Evolutionary conservation across 2,113 vertebrate genomes (phyloP).

Genomic region (Hiodon tergisus): DNA sequence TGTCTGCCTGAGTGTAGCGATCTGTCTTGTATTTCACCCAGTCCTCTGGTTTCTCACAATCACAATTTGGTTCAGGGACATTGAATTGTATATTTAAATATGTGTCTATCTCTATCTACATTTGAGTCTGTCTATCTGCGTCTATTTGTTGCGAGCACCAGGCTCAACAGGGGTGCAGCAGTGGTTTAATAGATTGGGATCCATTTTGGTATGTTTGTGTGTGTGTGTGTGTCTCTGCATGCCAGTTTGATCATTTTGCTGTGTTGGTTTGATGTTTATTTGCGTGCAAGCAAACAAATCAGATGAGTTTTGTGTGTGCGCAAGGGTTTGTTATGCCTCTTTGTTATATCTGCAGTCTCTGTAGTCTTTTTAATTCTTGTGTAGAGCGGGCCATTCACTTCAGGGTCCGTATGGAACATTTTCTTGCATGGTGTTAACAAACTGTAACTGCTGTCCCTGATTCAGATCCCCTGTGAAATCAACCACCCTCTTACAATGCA

Average conservation of each 20-base stretch:
- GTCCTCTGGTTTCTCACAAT: not conserved
- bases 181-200: conserved; percentile 1
- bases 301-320: conserved; percentile 26
- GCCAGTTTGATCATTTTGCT: not conserved
- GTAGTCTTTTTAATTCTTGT: not conserved
- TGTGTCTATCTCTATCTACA: not conserved
- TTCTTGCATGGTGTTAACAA: not conserved
- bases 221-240: not conserved
- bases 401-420: not conserved
- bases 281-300: conserved; percentile 2
- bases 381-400: not conserved
- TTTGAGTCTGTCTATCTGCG: not conserved
- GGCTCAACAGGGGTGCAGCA: not conserved
- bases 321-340: not conserved
- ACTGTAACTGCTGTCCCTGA: not conserved
- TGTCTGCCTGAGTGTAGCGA: not conserved
- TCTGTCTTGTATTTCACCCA: not conserved
- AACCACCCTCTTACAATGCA: not conserved
- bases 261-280: not conserved
- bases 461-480: not conserved
- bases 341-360: conserved; percentile 4
- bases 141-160: conserved; percentile 6
- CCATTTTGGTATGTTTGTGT: conserved; percentile 19
- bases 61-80: not conserved
- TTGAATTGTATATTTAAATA: not conserved